Evolutionary conservation across 2,888 invertebrate species (phyloP).

Genomic region (Lepidochitona cinerea): DNA sequence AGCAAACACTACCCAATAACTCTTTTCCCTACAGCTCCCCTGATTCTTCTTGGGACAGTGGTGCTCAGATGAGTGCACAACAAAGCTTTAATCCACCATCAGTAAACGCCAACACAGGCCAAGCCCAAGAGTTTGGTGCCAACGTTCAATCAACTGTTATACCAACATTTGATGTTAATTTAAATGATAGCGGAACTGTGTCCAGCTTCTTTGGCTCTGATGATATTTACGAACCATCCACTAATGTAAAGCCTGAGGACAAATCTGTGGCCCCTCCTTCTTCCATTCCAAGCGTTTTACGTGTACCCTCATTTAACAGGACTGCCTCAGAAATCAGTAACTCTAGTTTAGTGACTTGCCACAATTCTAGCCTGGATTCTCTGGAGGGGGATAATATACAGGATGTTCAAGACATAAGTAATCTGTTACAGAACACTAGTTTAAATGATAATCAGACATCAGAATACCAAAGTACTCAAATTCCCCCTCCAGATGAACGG

Average conservation of each 20-base stretch:
- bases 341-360: constrained; percentile 31
- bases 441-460: background rate
- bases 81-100: background rate
- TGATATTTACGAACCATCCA: constrained; percentile 24
- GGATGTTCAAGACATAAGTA: background rate
- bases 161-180: background rate
- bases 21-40: background rate
- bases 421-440: background rate
- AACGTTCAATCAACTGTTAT: too few relatives aligned
- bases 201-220: constrained; percentile 33
- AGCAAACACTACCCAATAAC: background rate
- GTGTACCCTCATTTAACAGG: constrained; percentile 16
- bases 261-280: background rate
- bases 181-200: constrained; percentile 30
- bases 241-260: background rate
- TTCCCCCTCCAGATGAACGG: background rate
- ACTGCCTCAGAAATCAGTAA: constrained; percentile 37
- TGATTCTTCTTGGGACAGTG: constrained; percentile 6
- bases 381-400: background rate
- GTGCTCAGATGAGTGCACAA: constrained; percentile 15
- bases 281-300: constrained; percentile 4
- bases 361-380: background rate
- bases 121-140: background rate
- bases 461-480: background rate
- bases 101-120: background rate